Percentiles rank a stretch among this genome's conserved stretches.
Evolutionary conservation across 35 echinoderm and acorn worm species (phyloP).

Genomic region (Heliocidaris tuberculata): DNA sequence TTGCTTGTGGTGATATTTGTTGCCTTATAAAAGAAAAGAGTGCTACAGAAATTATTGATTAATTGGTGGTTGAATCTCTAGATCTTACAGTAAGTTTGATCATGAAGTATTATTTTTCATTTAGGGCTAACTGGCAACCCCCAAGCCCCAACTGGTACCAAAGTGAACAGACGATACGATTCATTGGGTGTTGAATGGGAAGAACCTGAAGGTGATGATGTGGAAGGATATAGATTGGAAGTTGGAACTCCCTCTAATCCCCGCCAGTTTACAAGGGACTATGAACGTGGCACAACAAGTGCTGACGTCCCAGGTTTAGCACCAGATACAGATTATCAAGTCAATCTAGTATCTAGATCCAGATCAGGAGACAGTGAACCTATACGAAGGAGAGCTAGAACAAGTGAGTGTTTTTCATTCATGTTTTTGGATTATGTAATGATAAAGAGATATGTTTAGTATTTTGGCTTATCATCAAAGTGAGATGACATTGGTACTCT

Average conservation of each 20-base stretch:
- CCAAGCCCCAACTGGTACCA: neutral
- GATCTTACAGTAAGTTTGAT: too few relatives aligned
- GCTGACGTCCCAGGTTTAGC: neutral
- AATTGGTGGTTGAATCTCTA: neutral
- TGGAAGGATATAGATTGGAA: neutral
- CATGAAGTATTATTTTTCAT: neutral
- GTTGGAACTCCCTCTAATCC: neutral
- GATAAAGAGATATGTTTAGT: too few relatives aligned
- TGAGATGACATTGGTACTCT: too few relatives aligned
- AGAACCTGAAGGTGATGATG: neutral
- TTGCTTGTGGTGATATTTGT: neutral
- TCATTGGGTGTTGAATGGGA: neutral
- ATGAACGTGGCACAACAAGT: neutral
- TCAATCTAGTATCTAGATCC: neutral
- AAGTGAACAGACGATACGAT: neutral
- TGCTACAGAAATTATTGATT: neutral
- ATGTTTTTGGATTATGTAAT: too few relatives aligned
- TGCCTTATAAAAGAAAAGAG: too few relatives aligned
- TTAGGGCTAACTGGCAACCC: neutral
- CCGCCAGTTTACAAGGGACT: neutral
- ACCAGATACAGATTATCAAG: constrained; percentile 4
- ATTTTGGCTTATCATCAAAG: too few relatives aligned
- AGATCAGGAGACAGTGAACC: neutral
- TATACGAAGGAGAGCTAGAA: neutral
- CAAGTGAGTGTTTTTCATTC: neutral